Evolutionary conservation across 2,888 invertebrate genomes (phyloP).

Genomic region (Morpho achilles): DNA sequence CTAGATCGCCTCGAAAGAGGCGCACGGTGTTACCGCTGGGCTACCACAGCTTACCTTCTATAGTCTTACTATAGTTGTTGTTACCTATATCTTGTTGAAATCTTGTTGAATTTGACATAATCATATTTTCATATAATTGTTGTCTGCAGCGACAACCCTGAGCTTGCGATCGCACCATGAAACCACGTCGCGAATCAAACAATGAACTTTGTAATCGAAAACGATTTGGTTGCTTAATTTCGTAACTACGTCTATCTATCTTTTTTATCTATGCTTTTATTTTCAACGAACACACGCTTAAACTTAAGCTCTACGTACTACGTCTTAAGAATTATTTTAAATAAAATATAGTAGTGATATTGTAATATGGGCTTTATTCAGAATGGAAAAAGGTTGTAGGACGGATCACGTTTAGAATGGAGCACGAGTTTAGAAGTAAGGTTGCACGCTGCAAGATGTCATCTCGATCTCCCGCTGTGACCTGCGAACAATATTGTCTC

Average conservation of each 20-base stretch:
- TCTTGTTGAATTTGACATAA: no score
- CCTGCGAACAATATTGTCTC: conserved; percentile 76
- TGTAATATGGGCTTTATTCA: conserved; percentile 39
- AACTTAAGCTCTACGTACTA: conserved; percentile 51
- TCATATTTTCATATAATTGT: no score
- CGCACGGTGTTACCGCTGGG: no score
- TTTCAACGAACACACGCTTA: conserved; percentile 58
- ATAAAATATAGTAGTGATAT: conserved; percentile 14
- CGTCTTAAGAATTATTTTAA: conserved; percentile 36
- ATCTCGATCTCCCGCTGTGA: conserved; percentile 71
- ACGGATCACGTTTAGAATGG: conserved; percentile 33
- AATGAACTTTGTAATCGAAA: conserved; percentile 67
- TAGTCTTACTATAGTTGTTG: no score
- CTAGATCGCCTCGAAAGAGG: no score
- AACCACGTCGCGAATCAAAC: conserved; percentile 60
- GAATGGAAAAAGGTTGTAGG: conserved; percentile 30
- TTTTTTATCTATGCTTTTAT: conserved; percentile 70
- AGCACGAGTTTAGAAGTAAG: conserved; percentile 52
- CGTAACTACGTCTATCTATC: conserved; percentile 62
- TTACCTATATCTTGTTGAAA: no score
- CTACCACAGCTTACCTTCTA: no score
- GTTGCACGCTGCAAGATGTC: conserved; percentile 76
- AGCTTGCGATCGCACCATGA: conserved; percentile 35
- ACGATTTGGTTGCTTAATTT: conserved; percentile 72
- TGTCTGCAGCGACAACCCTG: conserved; percentile 39